Conservation (phyloP, 2,888 invertebrate genomes). For the Spilarctia lutea region DNA sequence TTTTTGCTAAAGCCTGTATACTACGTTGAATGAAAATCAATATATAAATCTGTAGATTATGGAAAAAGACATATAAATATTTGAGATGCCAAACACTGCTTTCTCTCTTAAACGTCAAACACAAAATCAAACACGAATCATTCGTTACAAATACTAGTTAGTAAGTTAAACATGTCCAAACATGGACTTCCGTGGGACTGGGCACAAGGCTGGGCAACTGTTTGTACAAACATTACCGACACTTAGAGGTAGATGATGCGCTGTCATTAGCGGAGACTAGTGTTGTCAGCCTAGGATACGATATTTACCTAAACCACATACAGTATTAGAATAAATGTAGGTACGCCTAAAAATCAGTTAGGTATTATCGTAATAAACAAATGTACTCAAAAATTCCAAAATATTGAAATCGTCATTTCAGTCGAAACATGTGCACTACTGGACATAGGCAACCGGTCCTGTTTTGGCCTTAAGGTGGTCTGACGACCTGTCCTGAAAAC, state of each 20-base stretch:
- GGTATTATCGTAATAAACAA: neutral
- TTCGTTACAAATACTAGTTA: constrained; percentile 57
- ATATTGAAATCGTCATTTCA: neutral
- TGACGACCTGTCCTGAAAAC: too few relatives aligned
- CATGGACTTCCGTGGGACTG: constrained; percentile 75
- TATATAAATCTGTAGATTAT: neutral
- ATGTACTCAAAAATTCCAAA: neutral
- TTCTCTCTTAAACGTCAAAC: constrained; percentile 44
- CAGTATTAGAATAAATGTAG: neutral
- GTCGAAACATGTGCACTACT: too few relatives aligned
- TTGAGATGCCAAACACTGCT: constrained; percentile 3
- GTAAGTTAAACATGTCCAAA: constrained; percentile 67
- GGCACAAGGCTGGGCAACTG: constrained; percentile 56
- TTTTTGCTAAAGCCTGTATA: too few relatives aligned
- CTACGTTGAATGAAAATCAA: too few relatives aligned
- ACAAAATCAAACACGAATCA: constrained; percentile 43
- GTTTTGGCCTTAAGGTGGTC: too few relatives aligned
- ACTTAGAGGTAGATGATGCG: constrained; percentile 70
- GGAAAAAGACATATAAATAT: neutral
- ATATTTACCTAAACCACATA: neutral
- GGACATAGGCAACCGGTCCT: too few relatives aligned
- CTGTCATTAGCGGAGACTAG: constrained; percentile 60
- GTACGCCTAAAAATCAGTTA: neutral
- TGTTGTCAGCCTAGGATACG: constrained; percentile 31
- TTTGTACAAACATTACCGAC: constrained; percentile 68